Evolutionary conservation across 1,140 invertebrate genomes (phyloP).

Genomic region (Oryctes rhinoceros): DNA sequence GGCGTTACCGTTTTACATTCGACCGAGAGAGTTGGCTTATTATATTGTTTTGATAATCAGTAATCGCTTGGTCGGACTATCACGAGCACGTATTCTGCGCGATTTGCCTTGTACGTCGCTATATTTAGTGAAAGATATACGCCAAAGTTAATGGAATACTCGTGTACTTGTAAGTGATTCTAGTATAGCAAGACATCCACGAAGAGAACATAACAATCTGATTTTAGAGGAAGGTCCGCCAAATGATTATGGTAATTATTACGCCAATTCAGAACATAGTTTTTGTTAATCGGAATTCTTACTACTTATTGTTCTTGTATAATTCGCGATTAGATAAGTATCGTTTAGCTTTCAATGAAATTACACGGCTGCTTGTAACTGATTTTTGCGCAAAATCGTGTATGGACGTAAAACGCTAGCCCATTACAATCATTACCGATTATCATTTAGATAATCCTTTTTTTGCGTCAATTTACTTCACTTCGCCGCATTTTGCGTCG

Average conservation of each 20-base stretch:
- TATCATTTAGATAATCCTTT: background rate
- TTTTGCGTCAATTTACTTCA: too few relatives aligned
- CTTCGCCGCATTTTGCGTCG: too few relatives aligned
- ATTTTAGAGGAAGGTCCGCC: background rate
- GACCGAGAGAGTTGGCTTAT: background rate
- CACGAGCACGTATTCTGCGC: background rate
- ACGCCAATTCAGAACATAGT: background rate
- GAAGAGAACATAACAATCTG: too few relatives aligned
- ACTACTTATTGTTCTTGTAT: too few relatives aligned
- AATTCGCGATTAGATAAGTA: too few relatives aligned
- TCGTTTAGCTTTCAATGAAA: too few relatives aligned
- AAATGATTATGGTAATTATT: slow-evolving; percentile 15
- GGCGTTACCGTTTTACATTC: slow-evolving; percentile 15
- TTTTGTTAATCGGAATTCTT: background rate
- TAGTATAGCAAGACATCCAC: background rate
- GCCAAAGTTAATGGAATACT: background rate
- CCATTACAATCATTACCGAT: too few relatives aligned
- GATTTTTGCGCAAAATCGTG: too few relatives aligned
- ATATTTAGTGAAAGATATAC: background rate
- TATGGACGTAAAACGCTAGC: too few relatives aligned
- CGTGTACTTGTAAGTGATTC: background rate
- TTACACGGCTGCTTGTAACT: too few relatives aligned
- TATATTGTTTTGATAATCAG: slow-evolving; percentile 22
- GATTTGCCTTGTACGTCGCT: background rate
- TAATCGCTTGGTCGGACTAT: slow-evolving; percentile 16